Conservation (phyloP, 1,140 invertebrate genomes). For the Frieseomelitta varia region DNA sequence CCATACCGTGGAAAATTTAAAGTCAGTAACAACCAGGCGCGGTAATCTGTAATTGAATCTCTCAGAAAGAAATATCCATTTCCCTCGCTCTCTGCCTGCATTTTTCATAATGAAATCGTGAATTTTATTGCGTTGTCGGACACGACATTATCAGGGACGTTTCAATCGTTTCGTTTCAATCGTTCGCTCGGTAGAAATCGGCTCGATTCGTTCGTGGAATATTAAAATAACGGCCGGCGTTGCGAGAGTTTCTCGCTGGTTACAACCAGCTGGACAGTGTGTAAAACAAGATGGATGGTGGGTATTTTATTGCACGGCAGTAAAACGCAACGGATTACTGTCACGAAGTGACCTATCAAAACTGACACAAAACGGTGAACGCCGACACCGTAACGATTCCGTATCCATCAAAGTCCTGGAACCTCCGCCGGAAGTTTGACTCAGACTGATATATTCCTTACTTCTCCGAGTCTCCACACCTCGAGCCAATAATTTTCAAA, state of each 20-base stretch:
- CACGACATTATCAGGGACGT: not conserved
- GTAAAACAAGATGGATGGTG: constrained; percentile 50
- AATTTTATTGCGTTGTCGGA: not conserved
- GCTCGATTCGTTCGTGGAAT: not conserved
- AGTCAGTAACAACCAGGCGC: too few species aligned
- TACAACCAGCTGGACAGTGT: constrained; percentile 10
- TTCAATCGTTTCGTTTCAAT: too few species aligned
- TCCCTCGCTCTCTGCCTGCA: not conserved
- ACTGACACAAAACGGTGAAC: constrained; percentile 12
- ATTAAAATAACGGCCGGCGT: not conserved
- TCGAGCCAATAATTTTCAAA: not conserved
- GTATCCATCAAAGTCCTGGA: constrained; percentile 15
- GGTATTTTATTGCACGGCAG: constrained; percentile 51
- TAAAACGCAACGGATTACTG: constrained; percentile 56
- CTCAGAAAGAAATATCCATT: not conserved
- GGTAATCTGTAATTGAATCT: not conserved
- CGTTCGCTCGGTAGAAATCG: not conserved
- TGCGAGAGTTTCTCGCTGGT: not conserved
- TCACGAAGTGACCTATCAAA: constrained; percentile 57
- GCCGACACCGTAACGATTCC: not conserved
- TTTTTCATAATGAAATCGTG: not conserved
- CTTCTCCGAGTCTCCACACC: constrained; percentile 17
- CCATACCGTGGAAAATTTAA: too few species aligned
- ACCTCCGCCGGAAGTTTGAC: not conserved
- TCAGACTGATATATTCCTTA: not conserved